Evolutionary conservation across 2,888 invertebrate genomes (phyloP).

Genomic region (Chymomyza amoena): DNA sequence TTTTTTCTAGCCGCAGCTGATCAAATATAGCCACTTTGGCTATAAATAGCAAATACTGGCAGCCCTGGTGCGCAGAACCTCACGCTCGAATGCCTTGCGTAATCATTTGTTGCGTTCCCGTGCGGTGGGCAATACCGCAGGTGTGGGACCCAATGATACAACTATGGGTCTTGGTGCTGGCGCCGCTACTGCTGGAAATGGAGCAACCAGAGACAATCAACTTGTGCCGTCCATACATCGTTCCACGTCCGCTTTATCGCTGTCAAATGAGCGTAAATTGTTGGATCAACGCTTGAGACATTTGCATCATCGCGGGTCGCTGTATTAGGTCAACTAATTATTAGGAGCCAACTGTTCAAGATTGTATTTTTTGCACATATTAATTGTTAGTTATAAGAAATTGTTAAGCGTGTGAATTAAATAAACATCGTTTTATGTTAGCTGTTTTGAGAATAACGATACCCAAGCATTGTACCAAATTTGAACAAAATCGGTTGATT

Average conservation of each 20-base stretch:
- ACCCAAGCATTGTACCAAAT: too few relatives aligned
- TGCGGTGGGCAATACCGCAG: conserved; percentile 55
- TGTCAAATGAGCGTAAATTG: conserved; percentile 65
- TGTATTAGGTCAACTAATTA: conserved; percentile 43
- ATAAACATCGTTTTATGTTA: background rate
- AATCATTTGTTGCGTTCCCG: conserved; percentile 75
- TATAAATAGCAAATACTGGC: too few relatives aligned
- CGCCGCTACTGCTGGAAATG: conserved; percentile 8
- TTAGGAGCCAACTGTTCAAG: background rate
- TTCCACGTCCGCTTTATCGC: conserved; percentile 66
- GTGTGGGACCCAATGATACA: conserved; percentile 43
- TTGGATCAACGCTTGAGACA: conserved; percentile 67
- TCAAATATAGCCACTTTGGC: too few relatives aligned
- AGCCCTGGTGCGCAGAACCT: too few relatives aligned
- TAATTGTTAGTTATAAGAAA: conserved; percentile 34
- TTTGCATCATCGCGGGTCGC: conserved; percentile 75
- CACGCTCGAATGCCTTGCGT: conserved; percentile 65
- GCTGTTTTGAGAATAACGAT: background rate
- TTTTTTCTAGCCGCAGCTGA: too few relatives aligned
- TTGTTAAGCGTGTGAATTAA: too few relatives aligned
- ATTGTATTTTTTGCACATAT: background rate
- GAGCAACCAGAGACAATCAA: conserved; percentile 15
- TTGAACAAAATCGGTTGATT: too few relatives aligned
- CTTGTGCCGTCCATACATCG: conserved; percentile 71
- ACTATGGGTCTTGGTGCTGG: conserved; percentile 21